Base-by-base conservation (phyloP, 2,888 invertebrate species). In the Drosophila prolongata region DNA sequence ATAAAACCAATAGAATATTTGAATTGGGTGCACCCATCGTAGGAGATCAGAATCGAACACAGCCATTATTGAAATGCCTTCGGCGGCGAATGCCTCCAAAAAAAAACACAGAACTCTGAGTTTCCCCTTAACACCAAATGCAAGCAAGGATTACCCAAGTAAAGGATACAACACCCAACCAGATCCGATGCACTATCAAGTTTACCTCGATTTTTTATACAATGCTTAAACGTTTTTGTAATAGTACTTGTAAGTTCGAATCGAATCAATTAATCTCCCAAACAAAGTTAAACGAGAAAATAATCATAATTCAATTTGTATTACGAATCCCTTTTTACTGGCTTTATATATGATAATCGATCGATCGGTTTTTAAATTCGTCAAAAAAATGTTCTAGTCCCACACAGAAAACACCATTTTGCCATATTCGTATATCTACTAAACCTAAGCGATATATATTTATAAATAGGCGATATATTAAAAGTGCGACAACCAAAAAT, bases 131-230 rank as follows among this genome's bases (percentile, higher is more conserved):
- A 60, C 44, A 52, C 50, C 34, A 70, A 50, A 30, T 55, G 46
- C 35, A 37, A 58, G 44, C 46, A 74, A 53, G 59, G 49, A 66
- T 52, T 35, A 43, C 30, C 27, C 49, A 40, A 40, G 49, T 16
- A 14, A 50, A 53, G 57, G 37, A 54, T 16, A 52, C 56, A 14
- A 58, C 59, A 24, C 37, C 60, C 65, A 57, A 79, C 52, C 59
- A 71, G 70, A 78, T 69, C 83, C 89, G 89, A 87, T 83, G 83
- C 83, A 89, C 89, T 87, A 89, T 85, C 89, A 84, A 87, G 66
- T 85, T 87, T 89, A 85, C 84, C 84, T 85, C 84, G 88, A 85
- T 89, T 85, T 85, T 85, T 78, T 84, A 89, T 85, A 89, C 80
- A 82, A 78, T 69, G 72, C 87, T 83, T 59, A 60, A 68, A 75